Conservation (phyloP, 2,888 invertebrate species). For the Herminia tarsipennalis region DNA sequence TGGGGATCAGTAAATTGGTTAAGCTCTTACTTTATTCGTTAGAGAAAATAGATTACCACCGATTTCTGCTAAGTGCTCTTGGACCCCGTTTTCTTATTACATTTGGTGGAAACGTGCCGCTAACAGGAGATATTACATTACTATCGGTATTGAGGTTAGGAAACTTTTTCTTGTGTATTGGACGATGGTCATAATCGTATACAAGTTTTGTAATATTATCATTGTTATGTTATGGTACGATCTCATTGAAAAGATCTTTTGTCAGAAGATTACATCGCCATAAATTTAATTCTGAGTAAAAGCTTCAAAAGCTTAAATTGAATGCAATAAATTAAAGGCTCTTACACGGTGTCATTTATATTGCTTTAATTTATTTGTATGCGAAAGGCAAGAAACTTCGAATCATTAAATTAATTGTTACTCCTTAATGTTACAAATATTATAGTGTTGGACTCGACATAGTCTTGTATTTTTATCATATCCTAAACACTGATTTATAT, state of each 20-base stretch:
- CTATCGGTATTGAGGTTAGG: constrained; percentile 32
- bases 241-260: neutral
- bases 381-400: too few relatives aligned
- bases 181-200: neutral
- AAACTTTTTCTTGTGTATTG: constrained; percentile 20
- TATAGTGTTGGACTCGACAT: too few relatives aligned
- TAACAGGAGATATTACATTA: constrained; percentile 38
- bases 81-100: constrained; percentile 53
- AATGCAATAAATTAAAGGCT: too few relatives aligned
- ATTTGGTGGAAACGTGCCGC: constrained; percentile 43
- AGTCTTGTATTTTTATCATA: too few relatives aligned
- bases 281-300: too few relatives aligned
- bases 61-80: constrained; percentile 63
- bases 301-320: too few relatives aligned
- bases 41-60: constrained; percentile 66
- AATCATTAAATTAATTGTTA: too few relatives aligned
- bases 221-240: neutral
- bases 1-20: constrained; percentile 67
- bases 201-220: neutral
- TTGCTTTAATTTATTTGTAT: too few relatives aligned
- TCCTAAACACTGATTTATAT: too few relatives aligned
- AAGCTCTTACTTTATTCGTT: constrained; percentile 60
- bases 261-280: neutral
- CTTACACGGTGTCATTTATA: too few relatives aligned
- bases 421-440: too few relatives aligned